These are phyloP conservation scores for Danionella cerebrum DNA, from an alignment of 2,113 vertebrate species.

Conservation along the genomic window DNA sequence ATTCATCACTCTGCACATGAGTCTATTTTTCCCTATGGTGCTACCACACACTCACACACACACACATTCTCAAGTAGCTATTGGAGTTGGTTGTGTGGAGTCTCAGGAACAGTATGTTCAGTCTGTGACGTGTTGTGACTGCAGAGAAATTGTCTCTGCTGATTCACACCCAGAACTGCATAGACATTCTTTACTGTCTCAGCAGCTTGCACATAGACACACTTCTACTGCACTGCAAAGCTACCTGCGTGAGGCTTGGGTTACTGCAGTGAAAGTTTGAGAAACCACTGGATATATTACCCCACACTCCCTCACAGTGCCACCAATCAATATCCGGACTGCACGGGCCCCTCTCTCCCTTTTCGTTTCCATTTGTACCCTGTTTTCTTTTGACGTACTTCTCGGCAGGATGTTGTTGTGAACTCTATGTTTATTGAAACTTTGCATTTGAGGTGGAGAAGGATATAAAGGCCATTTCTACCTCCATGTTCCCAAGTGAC, in stretches of 20 bases:
- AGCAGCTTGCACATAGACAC: neutral
- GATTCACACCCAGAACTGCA: neutral
- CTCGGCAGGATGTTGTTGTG: too few species aligned
- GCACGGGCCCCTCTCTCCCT: neutral
- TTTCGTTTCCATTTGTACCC: neutral
- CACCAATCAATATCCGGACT: conserved; percentile 32
- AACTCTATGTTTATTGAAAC: too few species aligned
- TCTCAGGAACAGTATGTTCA: neutral
- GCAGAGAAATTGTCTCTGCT: neutral
- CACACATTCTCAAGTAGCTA: neutral
- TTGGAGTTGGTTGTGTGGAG: neutral
- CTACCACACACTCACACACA: neutral
- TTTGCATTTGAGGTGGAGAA: too few species aligned
- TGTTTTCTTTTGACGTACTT: neutral
- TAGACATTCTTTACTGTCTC: neutral
- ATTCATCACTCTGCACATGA: neutral
- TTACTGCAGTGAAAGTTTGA: conserved; percentile 5
- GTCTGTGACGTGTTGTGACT: neutral
- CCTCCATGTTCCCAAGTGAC: too few species aligned
- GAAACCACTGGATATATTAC: conserved; percentile 18
- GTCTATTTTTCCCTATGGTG: neutral
- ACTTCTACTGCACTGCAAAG: neutral
- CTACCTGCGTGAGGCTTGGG: neutral
- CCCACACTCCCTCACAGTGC: neutral
- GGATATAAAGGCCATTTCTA: too few species aligned